A percentile compares a stretch with the other conserved stretches of the same genome.
Evolutionary conservation across 2,797 vertebrate species (phyloP).

Genomic region (Crocodylus rhombifer): DNA sequence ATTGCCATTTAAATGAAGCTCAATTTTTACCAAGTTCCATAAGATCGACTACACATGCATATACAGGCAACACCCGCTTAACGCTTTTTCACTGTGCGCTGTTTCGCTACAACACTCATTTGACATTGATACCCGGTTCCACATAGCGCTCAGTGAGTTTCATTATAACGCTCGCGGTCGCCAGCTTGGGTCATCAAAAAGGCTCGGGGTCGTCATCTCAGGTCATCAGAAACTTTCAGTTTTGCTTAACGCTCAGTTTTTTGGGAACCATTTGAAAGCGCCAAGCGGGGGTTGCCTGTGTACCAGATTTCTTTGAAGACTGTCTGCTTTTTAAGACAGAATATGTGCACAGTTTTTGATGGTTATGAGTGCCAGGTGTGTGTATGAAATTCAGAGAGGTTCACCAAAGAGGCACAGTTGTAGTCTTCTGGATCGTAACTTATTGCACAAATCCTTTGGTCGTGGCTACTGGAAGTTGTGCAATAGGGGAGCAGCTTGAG

Average conservation of each 20-base stretch:
- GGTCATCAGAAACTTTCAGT: too few relatives aligned
- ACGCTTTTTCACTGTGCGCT: too few relatives aligned
- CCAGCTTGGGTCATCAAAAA: too few relatives aligned
- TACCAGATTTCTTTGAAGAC: slow-evolving; percentile 31
- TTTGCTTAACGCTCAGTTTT: too few relatives aligned
- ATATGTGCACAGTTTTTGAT: background rate
- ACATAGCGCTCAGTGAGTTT: too few relatives aligned
- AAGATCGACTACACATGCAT: background rate
- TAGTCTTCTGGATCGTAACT: background rate
- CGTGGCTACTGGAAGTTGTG: slow-evolving; percentile 37
- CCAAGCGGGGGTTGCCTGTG: background rate
- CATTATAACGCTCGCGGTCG: too few relatives aligned
- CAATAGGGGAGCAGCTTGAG: background rate
- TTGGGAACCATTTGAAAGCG: too few relatives aligned
- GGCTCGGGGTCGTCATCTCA: too few relatives aligned
- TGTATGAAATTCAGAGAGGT: background rate
- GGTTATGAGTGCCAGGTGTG: slow-evolving; percentile 22
- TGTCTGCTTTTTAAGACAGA: slow-evolving; percentile 16
- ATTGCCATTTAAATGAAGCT: slow-evolving; percentile 36
- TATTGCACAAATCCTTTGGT: slow-evolving; percentile 54
- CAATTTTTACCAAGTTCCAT: slow-evolving; percentile 30
- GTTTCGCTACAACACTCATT: too few relatives aligned
- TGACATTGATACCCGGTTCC: too few relatives aligned
- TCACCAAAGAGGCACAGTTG: slow-evolving; percentile 30
- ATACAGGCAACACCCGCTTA: too few relatives aligned